A percentile compares a stretch with the other conserved stretches of the same genome.
Evolutionary conservation across 2,797 vertebrate species (phyloP).

Genomic region (Manis crassicaudata): DNA sequence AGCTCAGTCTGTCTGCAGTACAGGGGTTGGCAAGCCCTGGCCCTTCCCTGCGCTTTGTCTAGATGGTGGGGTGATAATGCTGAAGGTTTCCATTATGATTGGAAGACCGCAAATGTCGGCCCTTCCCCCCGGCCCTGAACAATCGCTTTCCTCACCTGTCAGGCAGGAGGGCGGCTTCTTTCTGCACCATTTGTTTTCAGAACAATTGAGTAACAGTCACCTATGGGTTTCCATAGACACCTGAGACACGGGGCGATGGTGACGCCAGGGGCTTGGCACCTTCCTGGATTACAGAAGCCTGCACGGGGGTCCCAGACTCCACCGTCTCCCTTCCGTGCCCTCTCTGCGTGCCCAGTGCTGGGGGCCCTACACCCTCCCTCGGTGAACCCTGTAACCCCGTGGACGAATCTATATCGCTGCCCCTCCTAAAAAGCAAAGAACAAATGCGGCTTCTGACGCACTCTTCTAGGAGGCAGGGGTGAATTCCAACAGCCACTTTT

Average conservation of each 20-base stretch:
- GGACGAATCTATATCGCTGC: background rate
- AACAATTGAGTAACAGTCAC: background rate
- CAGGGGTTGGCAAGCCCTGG: background rate
- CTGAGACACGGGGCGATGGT: background rate
- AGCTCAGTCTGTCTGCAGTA: fast-evolving
- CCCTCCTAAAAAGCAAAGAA: background rate
- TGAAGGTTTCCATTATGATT: background rate
- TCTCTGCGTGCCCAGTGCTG: fast-evolving
- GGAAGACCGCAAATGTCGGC: background rate
- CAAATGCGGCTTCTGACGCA: background rate
- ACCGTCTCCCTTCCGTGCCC: fast-evolving
- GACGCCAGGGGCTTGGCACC: background rate
- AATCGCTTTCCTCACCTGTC: fast-evolving
- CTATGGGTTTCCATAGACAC: background rate
- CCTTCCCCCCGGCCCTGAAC: background rate
- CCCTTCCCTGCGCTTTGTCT: too few relatives aligned
- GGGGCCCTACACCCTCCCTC: background rate
- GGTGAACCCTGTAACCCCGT: fast-evolving
- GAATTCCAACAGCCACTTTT: background rate
- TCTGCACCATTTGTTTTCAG: background rate
- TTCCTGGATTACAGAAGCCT: too few relatives aligned
- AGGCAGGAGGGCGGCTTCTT: background rate
- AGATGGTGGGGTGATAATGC: fast-evolving
- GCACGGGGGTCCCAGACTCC: background rate
- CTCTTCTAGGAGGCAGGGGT: fast-evolving